Evolutionary conservation across 2,797 vertebrate species (phyloP).

Genomic region (Falco columbarius): DNA sequence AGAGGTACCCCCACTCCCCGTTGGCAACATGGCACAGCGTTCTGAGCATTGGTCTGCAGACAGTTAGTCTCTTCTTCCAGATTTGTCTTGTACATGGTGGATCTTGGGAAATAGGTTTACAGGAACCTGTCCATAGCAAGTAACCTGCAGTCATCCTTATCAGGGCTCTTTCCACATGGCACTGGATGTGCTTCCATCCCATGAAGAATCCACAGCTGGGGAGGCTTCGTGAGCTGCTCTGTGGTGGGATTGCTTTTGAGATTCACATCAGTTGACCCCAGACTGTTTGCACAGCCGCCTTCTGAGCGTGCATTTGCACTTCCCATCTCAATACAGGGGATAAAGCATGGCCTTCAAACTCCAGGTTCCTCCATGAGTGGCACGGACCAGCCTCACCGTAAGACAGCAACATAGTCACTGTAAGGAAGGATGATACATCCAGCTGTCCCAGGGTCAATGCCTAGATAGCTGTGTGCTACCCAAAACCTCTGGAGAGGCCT

Average conservation of each 20-base stretch:
- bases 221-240: background rate
- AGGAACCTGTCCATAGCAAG: background rate
- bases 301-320: background rate
- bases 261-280: background rate
- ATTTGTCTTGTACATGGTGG: background rate
- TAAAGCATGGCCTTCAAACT: background rate
- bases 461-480: background rate
- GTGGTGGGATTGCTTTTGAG: background rate
- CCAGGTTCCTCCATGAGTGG: background rate
- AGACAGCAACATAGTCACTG: fast-evolving
- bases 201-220: background rate
- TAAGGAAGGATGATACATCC: background rate
- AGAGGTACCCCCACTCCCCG: background rate
- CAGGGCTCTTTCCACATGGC: fast-evolving
- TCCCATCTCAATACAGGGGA: background rate
- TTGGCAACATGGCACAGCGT: background rate
- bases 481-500: background rate
- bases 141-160: background rate
- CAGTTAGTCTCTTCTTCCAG: background rate
- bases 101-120: background rate
- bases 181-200: background rate
- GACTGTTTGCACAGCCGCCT: background rate
- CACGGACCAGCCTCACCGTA: background rate
- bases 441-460: background rate
- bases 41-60: background rate